These are phyloP conservation scores for Glossophaga mutica DNA, from an alignment of 2,797 vertebrate species.

Conservation along the genomic window DNA sequence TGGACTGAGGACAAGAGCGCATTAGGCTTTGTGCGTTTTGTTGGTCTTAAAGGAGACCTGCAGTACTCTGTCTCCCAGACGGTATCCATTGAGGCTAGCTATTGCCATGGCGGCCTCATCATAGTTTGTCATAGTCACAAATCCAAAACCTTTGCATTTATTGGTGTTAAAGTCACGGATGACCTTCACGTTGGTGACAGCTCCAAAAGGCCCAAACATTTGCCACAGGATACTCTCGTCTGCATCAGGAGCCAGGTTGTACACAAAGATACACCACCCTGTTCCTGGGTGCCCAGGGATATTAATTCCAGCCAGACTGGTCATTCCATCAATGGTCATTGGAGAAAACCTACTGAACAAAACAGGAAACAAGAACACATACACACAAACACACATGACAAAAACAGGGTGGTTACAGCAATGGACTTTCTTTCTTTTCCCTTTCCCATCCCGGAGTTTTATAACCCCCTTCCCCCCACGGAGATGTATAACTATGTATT, in stretches of 20 bases:
- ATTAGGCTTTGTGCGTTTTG: conserved; percentile 99
- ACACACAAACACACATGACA: background rate
- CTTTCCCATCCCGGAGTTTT: background rate
- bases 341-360: conserved; percentile 93
- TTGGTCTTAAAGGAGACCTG: conserved; percentile 99
- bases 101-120: conserved; percentile 99
- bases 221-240: conserved; percentile 99
- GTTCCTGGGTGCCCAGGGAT: conserved; percentile 95
- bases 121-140: conserved; percentile 99
- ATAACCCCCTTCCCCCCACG: background rate
- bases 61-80: conserved; percentile 96
- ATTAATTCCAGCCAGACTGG: conserved; percentile 97
- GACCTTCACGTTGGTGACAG: conserved; percentile 98
- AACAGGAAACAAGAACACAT: conserved; percentile 48
- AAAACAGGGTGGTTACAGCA: conserved; percentile 49
- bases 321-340: conserved; percentile 98
- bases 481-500: background rate
- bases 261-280: conserved; percentile 99
- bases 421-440: background rate
- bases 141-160: conserved; percentile 99
- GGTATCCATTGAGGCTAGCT: conserved; percentile 98
- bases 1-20: conserved; percentile 86
- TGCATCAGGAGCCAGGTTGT: conserved; percentile 97
- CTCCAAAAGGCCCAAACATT: conserved; percentile 99
- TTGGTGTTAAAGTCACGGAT: conserved; percentile 99